Evolutionary conservation across 2,888 invertebrate species (phyloP).

Genomic region (Agrenia bidenticulata): DNA sequence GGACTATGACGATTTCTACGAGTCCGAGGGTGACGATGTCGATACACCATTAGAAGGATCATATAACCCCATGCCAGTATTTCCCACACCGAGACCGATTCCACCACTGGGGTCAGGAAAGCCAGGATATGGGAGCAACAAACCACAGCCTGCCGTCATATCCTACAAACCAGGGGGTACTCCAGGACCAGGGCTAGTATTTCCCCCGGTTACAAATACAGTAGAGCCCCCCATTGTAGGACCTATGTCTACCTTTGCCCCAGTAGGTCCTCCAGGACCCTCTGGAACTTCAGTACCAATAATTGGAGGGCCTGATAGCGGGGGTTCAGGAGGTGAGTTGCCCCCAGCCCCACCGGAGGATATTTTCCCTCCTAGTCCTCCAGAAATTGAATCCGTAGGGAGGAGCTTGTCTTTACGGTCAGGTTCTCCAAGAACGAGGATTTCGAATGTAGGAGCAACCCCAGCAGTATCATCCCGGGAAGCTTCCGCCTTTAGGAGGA

Average conservation of each 20-base stretch:
- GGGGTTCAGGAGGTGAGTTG: constrained; percentile 21
- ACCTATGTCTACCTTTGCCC: constrained; percentile 22
- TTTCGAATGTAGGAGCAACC: neutral
- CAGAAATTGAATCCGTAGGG: constrained; percentile 16
- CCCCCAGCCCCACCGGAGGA: constrained; percentile 37
- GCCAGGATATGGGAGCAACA: no score
- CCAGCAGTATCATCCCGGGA: neutral
- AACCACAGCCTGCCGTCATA: neutral
- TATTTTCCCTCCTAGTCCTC: constrained; percentile 37
- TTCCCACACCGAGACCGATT: no score
- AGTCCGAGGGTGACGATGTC: neutral
- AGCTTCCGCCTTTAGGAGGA: neutral
- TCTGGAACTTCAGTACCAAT: constrained; percentile 38
- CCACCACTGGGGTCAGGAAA: no score
- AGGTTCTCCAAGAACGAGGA: neutral
- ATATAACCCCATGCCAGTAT: neutral
- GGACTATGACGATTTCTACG: no score
- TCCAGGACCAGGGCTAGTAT: neutral
- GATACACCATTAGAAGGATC: neutral
- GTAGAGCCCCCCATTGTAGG: constrained; percentile 20
- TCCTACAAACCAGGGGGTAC: neutral
- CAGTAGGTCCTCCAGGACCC: constrained; percentile 12
- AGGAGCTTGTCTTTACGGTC: neutral
- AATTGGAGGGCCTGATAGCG: constrained; percentile 38
- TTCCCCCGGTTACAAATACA: constrained; percentile 11